These are phyloP conservation scores for Andrena bicolor DNA, from an alignment of 2,888 invertebrate species.

Conservation along the genomic window DNA sequence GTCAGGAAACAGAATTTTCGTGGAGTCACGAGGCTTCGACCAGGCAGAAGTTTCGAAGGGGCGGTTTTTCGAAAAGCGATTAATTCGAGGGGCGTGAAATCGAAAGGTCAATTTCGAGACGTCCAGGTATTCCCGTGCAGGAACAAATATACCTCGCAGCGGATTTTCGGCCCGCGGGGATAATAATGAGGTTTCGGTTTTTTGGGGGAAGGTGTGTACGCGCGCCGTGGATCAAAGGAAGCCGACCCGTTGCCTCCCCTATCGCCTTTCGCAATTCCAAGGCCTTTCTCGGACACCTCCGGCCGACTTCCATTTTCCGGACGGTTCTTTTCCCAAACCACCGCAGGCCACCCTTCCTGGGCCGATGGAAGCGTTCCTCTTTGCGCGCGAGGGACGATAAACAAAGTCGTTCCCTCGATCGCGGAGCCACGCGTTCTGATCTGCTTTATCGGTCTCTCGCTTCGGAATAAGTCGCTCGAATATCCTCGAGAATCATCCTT, in stretches of 20 bases:
- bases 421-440: slow-evolving; percentile 31
- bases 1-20: slow-evolving; percentile 32
- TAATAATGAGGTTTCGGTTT: slow-evolving; percentile 76
- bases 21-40: slow-evolving; percentile 42
- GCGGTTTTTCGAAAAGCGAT: slow-evolving; percentile 64
- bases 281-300: slow-evolving; percentile 67
- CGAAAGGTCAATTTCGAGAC: slow-evolving; percentile 50
- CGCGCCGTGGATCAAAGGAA: slow-evolving; percentile 67
- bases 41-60: slow-evolving; percentile 30
- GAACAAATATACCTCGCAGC: slow-evolving; percentile 29
- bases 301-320: slow-evolving; percentile 69
- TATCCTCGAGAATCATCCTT: not conserved
- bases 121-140: not conserved
- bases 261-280: slow-evolving; percentile 73
- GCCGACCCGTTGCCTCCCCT: slow-evolving; percentile 63
- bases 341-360: slow-evolving; percentile 37
- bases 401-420: slow-evolving; percentile 56
- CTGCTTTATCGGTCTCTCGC: slow-evolving; percentile 23
- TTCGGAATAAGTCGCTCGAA: not conserved
- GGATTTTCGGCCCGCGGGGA: slow-evolving; percentile 68
- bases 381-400: slow-evolving; percentile 52
- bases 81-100: slow-evolving; percentile 73
- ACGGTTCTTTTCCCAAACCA: slow-evolving; percentile 46
- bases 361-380: slow-evolving; percentile 22
- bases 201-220: slow-evolving; percentile 52